Evolutionary conservation across 2,888 invertebrate genomes (phyloP), one percentile per base, ranked within the genome.

Genomic region (Conistra vaccinii): DNA sequence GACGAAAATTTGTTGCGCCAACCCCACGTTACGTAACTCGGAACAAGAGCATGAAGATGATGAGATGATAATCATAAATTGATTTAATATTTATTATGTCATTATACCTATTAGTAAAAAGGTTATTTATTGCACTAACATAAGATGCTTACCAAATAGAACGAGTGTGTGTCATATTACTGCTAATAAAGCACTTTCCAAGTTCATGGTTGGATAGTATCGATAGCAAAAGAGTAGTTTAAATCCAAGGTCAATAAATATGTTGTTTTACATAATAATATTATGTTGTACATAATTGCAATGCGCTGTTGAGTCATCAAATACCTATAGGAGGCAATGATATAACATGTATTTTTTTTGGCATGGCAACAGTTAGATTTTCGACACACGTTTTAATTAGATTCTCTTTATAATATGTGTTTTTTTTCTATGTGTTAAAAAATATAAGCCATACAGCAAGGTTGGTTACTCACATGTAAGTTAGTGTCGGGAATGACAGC

Each of bases 181-280:
- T 17, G 14, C 5, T 39, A 75, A 66, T 45, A 80, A 70, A 55
- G 3, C 45, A 51, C 70, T 80, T 77, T 80, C 48, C 70, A 80
- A 80, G 78, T 80, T 80, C 83, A 77, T 58, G 83, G 66, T 58
- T 55, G 45, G 7, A 45, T n/a, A 14, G 2, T 53, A 48, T 17
- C 32, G 39, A 76, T 77, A 73, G 20, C 20, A 32, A 65, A 80
- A 53, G 14, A 65, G 74, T 55, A 65, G 65, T 78, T 61, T 55
- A 17, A 53, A 48, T 20, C 14, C 51, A 80, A 82, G 66, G 83
- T 62, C 39, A 39, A 3, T 14, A 14, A 20, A 60, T 53, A 45
- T 60, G 10, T 42, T 17, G 29, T 53, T 35, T 53, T 45, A 65
- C 73, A 65, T 53, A 61, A 60, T 39, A 29, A 12, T n/a, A 42